Base-by-base conservation (phyloP, 2,888 invertebrate genomes). In the Malacosoma neustria region DNA sequence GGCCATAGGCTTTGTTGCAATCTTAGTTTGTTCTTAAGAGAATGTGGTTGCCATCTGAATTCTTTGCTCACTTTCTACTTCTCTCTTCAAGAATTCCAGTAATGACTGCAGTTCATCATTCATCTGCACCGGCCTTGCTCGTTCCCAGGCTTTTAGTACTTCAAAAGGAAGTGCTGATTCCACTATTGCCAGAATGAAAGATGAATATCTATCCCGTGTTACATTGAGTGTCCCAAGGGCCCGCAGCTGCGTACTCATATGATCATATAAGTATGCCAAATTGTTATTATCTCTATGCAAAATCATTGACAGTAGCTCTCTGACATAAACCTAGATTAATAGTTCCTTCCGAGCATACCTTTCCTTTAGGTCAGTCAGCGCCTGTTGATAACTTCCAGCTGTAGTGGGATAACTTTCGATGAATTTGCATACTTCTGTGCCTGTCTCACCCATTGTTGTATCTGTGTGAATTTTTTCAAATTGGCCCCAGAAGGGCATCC, bases 101-200 rank as follows among this genome's bases (percentile, higher is more conserved):
- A 41, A 14, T 12, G 14, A 15, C n/a, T n/a, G n/a, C 30, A 30
- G 30, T 12, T 39, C 31, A 12, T 32, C 14, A n/a, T n/a, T n/a
- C 29, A 11, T 22, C 11, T 22, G 5, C 5, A 5, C 9, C 2
- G 5, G 22, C 9, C 5, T 1, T 7, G 22, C 7, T 7, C 40
- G 11, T 14, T 36, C 29, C 39, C 39, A 42, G 3, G 30, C 13
- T 14, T 34, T 34, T 4, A 41, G 15, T 1, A 39, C 15, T 7
- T 41, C 39, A 4, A 36, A 15, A 2, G 41, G 41, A 4, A 41
- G 7, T 9, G 43, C 39, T 2, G 43, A 43, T 12, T 43, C 41
- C 6, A 44, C 34, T 34, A 44, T 36, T 3, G 44, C 41, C 13
- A 39, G 13, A n/a, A 44, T 11, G n/a, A 44, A 36, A 4, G 39